Evolutionary conservation across 2,888 invertebrate species (phyloP), one percentile per base, ranked within the genome.

Genomic region (Athetis lepigone): DNA sequence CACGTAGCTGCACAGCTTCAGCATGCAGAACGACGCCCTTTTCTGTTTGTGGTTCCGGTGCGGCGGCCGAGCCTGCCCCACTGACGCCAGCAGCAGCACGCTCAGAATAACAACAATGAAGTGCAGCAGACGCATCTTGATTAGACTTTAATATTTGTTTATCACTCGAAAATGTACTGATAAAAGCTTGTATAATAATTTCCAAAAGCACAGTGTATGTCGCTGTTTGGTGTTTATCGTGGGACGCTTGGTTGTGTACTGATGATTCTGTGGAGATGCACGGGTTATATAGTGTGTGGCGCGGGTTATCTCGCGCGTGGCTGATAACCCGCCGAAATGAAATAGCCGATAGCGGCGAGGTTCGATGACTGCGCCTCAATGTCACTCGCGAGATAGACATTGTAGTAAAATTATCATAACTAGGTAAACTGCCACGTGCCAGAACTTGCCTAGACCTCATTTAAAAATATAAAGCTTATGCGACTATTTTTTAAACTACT

Each of bases 281-380:
- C 83, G 75, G 82, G 49, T 87, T 91, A 89, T 94, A 92, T 93
- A 93, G 85, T 8, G 11, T 3, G 81, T 74, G 77, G 71, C 65
- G 72, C 19, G 77, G 92, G 92, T 92, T 93, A 94, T 94, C 94
- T 82, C 42, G 91, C 93, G 92, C 92, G 94, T 92, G 93, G 85
- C 73, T 80, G 93, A 93, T 93, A 92, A 91, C 91, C 89, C 87
- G 75, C 90, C 91, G 51, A 93, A 93, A 87, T 82, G 83, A 77
- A 88, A 87, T 88, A 87, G 60, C 23, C 23, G 75, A 80, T 79
- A 80, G 57, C 19, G 59, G 37, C 49, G 73, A 86, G 85, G 94
- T 93, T 94, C 94, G 93, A 92, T 94, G 94, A 94, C 93, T 92
- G 93, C 71, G 64, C 63, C 81, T 88, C 94, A 94, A 94, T 94